phyloP scores from a whole-genome alignment of 2,797 vertebrate genomes.

The Enteromius anoplus region DNA sequence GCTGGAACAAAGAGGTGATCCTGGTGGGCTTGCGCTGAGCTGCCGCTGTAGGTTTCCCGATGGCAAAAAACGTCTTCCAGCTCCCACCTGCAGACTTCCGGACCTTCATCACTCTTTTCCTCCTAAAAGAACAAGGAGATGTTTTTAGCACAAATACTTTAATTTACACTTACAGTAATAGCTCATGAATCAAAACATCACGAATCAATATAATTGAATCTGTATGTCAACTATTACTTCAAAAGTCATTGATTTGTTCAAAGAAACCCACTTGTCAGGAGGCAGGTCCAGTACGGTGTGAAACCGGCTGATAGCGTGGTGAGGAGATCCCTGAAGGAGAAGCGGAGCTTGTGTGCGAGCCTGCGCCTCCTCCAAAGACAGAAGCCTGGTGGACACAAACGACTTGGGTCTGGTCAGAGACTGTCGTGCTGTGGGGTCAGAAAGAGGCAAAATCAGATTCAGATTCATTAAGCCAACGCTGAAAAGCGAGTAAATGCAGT shows the following conservation, averaged over 20 bases:
- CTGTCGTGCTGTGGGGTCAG: slow-evolving; percentile 70
- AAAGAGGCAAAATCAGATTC: slow-evolving; percentile 16
- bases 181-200: neutral
- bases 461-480: neutral
- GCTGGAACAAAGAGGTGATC: slow-evolving; percentile 70
- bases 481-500: neutral
- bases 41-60: slow-evolving; percentile 73
- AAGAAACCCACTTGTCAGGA: slow-evolving; percentile 68
- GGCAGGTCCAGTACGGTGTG: slow-evolving; percentile 70
- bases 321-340: slow-evolving; percentile 60
- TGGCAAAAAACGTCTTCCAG: slow-evolving; percentile 84
- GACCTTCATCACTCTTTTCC: slow-evolving; percentile 73
- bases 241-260: neutral
- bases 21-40: slow-evolving; percentile 74
- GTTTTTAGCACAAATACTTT: neutral
- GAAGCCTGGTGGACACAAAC: slow-evolving; percentile 77
- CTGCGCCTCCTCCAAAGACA: slow-evolving; percentile 83
- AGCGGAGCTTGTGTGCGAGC: slow-evolving; percentile 78
- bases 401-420: slow-evolving; percentile 81
- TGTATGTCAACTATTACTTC: neutral
- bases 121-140: slow-evolving; percentile 56
- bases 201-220: neutral
- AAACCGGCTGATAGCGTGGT: slow-evolving; percentile 55
- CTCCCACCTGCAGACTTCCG: slow-evolving; percentile 77
- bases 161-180: neutral